Evolutionary conservation across 2,888 invertebrate genomes (phyloP), one percentile per base, ranked within the genome.

Genomic region (Rotaria socialis): DNA sequence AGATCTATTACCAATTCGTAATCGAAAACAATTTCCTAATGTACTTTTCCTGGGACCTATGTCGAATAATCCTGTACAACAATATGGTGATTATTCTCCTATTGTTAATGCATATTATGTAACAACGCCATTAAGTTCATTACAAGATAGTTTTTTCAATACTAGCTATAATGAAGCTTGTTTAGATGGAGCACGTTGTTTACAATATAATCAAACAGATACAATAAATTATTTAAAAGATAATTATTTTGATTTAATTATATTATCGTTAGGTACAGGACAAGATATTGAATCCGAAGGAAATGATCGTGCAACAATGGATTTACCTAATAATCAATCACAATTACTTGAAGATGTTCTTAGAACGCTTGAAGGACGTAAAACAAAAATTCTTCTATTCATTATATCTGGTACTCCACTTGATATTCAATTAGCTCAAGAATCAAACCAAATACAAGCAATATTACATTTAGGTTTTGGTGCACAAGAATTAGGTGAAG

Each of bases 21-120:
- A 80, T 80, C 10, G 11, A 11, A 47, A 47, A 5, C 1, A 11
- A 80, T 80, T 47, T 47, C 8, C 14, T 47, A 43, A 24, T 47
- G 80, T 80, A 5, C 80, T 80, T 35, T 80, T 80, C 47, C 80
- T 80, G 47, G 80, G 80, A 10, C 80, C 80, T 16, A 80, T 80
- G 80, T 47, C 43, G n/a, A 80, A 80, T 47, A 80, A 80, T 80
- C 80, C 80, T 10, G 8, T 80, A 2, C 80, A 80, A 80, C 80
- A 80, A 80, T 80, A 47, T 80, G 80, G 80, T 47, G 80, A 80
- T 47, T 80, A 80, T 80, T 80, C 80, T 14, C 80, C 80, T n/a
- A 47, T 80, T 24, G 3, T 47, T 47, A 47, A 80, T 80, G 24
- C 47, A 5, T 80, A 80, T n/a, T 80, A 80, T 47, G 47, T 47